Evolutionary conservation across 2,888 invertebrate species (phyloP).

Genomic region (Calameuta pallipes): DNA sequence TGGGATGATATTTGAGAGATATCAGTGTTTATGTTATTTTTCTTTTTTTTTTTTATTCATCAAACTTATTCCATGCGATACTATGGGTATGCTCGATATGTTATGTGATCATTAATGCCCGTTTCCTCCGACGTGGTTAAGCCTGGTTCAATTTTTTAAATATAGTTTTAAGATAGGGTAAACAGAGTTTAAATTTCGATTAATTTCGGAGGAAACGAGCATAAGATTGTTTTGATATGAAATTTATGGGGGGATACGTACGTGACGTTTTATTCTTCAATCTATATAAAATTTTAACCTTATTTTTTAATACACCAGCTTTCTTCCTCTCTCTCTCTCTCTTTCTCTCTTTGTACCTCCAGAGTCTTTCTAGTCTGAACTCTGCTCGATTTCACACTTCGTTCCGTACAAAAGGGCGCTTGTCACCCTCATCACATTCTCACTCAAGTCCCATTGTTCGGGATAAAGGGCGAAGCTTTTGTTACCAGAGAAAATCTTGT

Average conservation of each 20-base stretch:
- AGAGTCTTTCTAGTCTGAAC: neutral
- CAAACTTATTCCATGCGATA: neutral
- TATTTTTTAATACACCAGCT: neutral
- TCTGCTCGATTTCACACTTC: neutral
- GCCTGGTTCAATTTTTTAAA: too few species aligned
- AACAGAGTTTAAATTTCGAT: too few species aligned
- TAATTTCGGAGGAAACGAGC: too few species aligned
- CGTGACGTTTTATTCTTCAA: neutral
- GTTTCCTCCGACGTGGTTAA: too few species aligned
- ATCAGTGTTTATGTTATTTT: slow-evolving; percentile 6
- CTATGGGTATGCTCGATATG: neutral
- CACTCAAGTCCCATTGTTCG: neutral
- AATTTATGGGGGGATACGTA: neutral
- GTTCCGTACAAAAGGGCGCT: neutral
- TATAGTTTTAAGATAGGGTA: too few species aligned
- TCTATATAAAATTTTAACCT: neutral
- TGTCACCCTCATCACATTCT: neutral
- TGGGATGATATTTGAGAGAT: slow-evolving; percentile 12
- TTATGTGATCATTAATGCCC: neutral
- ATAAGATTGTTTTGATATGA: neutral
- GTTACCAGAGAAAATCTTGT: neutral
- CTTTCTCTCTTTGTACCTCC: neutral
- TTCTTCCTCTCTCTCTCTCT: too few species aligned
- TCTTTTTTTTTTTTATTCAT: neutral
- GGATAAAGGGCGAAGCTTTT: neutral